Evolutionary conservation across 2,797 vertebrate species (phyloP), one percentile per base, ranked within the genome.

Genomic region (Labroides dimidiatus): DNA sequence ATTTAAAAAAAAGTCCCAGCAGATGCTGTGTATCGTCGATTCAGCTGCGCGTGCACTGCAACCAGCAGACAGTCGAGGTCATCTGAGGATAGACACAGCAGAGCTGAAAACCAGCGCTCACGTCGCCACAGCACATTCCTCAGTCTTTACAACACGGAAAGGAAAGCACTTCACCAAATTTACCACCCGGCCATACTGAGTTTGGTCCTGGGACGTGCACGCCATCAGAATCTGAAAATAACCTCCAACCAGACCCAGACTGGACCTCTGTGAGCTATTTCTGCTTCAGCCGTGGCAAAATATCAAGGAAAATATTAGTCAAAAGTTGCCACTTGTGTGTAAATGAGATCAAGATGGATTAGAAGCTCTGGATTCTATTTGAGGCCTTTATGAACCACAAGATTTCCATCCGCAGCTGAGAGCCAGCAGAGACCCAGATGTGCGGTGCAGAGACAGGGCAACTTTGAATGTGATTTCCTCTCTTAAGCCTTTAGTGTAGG

Each of bases 331-430:
- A 74, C 80, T 87, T 74, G 86, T 89, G 89, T 91, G 82, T 88
- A 90, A 94, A 94, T 90, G 83, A 91, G 92, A 91, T 93, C 88
- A 93, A 92, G 90, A 92, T 88, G 92, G 87, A 93, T 93, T 84
- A 91, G 51, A 69, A 88, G 87, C 77, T 87, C 84, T 82, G 85
- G 86, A 84, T 88, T 92, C 82, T 88, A 82, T 92, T 93, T 83
- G 87, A 85, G 80, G 78, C 76, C 77, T 81, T 48, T 30, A 49
- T 67, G 71, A 85, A 91, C 77, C 85, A 50, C 79, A 75, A 64
- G 80, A 70, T 92, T 92, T 93, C 84, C 75, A 87, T 74, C 78
- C 67, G 8, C 74, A 61, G 82, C 75, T 70, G 82, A 88, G 79
- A 89, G 80, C 78, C 75, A 74, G 75, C 2, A 15, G 74, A 90